Evolutionary conservation across 2,888 invertebrate species (phyloP), one percentile per base, ranked within the genome.

Genomic region (Exephanes ischioxanthus): DNA sequence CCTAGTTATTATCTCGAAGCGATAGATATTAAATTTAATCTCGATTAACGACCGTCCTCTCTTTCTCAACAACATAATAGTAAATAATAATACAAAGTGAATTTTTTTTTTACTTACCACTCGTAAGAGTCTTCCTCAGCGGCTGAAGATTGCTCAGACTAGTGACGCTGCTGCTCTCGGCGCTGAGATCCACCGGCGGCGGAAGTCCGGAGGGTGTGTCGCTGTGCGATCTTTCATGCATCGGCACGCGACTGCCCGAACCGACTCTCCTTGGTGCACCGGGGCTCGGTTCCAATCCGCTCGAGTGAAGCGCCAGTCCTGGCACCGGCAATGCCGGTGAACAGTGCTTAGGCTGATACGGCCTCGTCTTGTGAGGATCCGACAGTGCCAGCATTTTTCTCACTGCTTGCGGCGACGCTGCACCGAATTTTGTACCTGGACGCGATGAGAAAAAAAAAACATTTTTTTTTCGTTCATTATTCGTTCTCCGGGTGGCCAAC

Each of bases 381-480:
- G 98, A 97, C 45, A 99, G 95, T 7, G 99, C 97, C 89, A 99
- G 95, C 93, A 99, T 96, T 94, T 99, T 99, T 91, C 99, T 96
- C 22, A 99, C 98, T 9, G 99, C 98, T 94, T 99, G 99, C 26
- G 99, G 99, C 16, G 99, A 99, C 58, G 99, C 99, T 58, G 99
- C 97, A 88, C 99, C 97, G 85, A 94, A 94, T 88, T 94, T 94
- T 88, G 94, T 94, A 90, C 94, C 94, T 94, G n/a, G 2, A 58
- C 45, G n/a, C 45, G 48, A 30, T 22, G 58, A 14, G 33, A 16
- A 37, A 63, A 33, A 16, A 37, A 63, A 33, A 11, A 11, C 30
- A 26, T 2, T 16, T 48, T 14, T 30, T 45, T 37, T 55, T 67
- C 66, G 33, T 0, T 45, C 11, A 53, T 55, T 53, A 30, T 71